A percentile compares a stretch with the other conserved stretches of the same genome.
Conservation (phyloP, 2,888 invertebrate genomes). For the Cheilosia vernalis region DNA sequence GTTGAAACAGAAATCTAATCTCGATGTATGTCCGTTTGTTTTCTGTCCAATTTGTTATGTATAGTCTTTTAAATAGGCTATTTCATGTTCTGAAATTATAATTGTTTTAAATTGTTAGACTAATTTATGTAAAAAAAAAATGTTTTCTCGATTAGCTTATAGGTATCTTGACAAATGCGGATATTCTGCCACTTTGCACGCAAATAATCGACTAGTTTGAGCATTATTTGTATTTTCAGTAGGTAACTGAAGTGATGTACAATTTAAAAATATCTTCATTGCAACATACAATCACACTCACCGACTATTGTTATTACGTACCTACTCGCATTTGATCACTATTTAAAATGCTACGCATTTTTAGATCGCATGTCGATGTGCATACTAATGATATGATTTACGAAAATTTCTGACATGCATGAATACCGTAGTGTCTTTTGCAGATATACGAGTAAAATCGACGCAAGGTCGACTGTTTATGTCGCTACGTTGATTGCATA, state of each 20-base stretch:
- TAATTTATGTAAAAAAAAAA: background rate
- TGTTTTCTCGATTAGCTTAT: too few relatives aligned
- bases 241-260: background rate
- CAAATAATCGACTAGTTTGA: too few relatives aligned
- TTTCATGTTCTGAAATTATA: constrained; percentile 13
- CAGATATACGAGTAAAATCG: background rate
- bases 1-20: background rate
- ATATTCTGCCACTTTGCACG: too few relatives aligned
- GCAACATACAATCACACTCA: background rate
- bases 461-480: background rate
- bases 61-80: too few relatives aligned
- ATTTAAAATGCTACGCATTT: constrained; percentile 20
- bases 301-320: background rate
- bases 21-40: background rate
- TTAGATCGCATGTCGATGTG: background rate
- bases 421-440: background rate
- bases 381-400: constrained; percentile 27
- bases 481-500: background rate
- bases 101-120: too few relatives aligned
- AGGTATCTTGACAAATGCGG: too few relatives aligned
- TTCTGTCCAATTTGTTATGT: background rate
- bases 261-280: background rate
- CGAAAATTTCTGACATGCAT: constrained; percentile 9
- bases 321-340: background rate
- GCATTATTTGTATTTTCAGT: background rate